Evolutionary conservation across 2,888 invertebrate genomes (phyloP).

Genomic region (Megalurothrips usitatus): DNA sequence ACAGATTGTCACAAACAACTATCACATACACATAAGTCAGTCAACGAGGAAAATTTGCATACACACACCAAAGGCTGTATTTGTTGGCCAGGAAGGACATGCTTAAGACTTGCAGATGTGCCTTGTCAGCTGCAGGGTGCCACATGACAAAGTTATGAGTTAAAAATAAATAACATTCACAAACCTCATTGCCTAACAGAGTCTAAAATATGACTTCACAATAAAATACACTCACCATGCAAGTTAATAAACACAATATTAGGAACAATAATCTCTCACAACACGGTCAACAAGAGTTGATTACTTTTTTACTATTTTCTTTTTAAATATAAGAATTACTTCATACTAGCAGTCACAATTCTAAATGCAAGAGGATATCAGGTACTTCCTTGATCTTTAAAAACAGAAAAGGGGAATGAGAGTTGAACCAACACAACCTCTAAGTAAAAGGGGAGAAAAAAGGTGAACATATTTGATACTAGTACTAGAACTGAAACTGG

Average conservation of each 20-base stretch:
- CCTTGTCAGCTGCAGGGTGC: not conserved
- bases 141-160: not conserved
- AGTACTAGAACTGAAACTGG: not conserved
- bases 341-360: not conserved
- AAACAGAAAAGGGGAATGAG: not conserved
- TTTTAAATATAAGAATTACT: not conserved
- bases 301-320: not conserved
- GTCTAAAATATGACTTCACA: not conserved
- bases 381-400: not conserved
- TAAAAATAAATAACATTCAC: not conserved
- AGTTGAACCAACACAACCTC: not conserved
- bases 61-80: not conserved
- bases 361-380: not conserved
- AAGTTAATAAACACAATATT: not conserved
- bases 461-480: not conserved
- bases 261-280: not conserved
- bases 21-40: not conserved
- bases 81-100: too few species aligned
- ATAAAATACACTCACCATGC: not conserved
- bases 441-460: not conserved
- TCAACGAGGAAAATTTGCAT: not conserved
- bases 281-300: not conserved
- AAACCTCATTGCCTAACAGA: not conserved
- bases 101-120: not conserved
- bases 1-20: not conserved